Evolutionary conservation across 2,113 vertebrate genomes (phyloP), one percentile per base, ranked within the genome.

Genomic region (Xiphias gladius): DNA sequence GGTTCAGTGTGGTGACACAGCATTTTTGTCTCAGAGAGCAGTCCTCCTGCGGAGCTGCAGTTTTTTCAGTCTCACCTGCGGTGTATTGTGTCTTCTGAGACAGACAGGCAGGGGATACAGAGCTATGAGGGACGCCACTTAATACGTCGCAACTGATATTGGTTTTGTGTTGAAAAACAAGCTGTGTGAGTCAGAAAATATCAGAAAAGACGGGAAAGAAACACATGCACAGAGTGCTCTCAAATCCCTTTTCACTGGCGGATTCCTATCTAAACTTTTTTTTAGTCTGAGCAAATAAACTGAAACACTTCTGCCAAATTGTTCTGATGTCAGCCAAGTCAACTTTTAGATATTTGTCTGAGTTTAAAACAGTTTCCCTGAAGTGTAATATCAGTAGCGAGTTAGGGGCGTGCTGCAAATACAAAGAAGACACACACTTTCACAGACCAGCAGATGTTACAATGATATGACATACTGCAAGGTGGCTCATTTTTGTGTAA

Each of bases 131-230:
- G 54, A 89, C 83, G 83, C 39, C 69, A 30, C 78, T 82, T 59
- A 67, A 87, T 84, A 84, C 67, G 65, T 24, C 32, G 76, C 83
- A 70, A 72, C 77, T 80, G 74, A 73, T 86, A 83, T 92, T 89
- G 86, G 76, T 85, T 87, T 87, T 79, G 46, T 67, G 64, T 63
- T 55, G 26, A 75, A 39, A 74, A 73, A 82, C 12, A 57, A 90
- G 73, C 61, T 20, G 50, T 55, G 62, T 50, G 37, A 57, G 64
- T 76, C 73, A 79, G 59, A 70, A 81, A 79, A 84, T 72, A 79
- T 46, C 24, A 57, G 35, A 65, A 28, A 37, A 67, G 5, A 79
- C 14, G 52, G 61, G 48, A 70, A 43, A 75, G 5, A 72, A 28
- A 78, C 17, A 72, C 58, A 64, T 19, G 52, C 2, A 64, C 55